Base-by-base conservation (phyloP, 2,113 vertebrate genomes). In the Alligator sinensis region DNA sequence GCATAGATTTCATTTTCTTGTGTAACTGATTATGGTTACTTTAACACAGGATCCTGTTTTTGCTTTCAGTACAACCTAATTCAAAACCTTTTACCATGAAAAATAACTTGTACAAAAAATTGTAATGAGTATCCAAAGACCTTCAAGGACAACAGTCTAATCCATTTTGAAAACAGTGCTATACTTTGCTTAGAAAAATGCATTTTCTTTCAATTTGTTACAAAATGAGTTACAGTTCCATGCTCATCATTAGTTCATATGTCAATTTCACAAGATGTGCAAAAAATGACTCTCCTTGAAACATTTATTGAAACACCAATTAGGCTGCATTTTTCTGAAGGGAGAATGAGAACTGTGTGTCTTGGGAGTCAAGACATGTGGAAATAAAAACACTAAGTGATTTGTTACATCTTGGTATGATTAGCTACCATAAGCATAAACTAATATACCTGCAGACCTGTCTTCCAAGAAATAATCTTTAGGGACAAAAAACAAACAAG, bases 31-130 rank as follows among this genome's bases (percentile, higher is more conserved):
- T 24, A 64, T 63, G 72, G 24, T 76, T 93, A 5, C 68, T 96
- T 59, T 93, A 62, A 58, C 15, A 82, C 25, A 16, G 28, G 77
- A 85, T 47, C 90, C 25, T 86, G 3, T 80, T 92, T 93, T 90
- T 89, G 34, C 55, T 94, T 84, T 68, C 89, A 74, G 54, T 87
- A 76, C 61, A 92, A 5, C 9, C 54, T 88, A 94, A 94, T 97
- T 96, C 80, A 96, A 96, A 96, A 92, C 55, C 62, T 81, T 96
- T 97, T 95, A 57, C 91, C 77, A 87, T 84, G 91, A 97, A 96
- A 97, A 95, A 93, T 79, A 83, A 17, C 68, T 86, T 87, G 9
- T 81, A 93, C 28, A 86, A 62, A 78, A 27, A 94, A 92, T 30
- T 66, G 64, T 93, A 96, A 93, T 87, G 84, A 74, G n/a, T 91